Conservation (phyloP, 2,797 vertebrate genomes). For the Meriones psammophilus region DNA sequence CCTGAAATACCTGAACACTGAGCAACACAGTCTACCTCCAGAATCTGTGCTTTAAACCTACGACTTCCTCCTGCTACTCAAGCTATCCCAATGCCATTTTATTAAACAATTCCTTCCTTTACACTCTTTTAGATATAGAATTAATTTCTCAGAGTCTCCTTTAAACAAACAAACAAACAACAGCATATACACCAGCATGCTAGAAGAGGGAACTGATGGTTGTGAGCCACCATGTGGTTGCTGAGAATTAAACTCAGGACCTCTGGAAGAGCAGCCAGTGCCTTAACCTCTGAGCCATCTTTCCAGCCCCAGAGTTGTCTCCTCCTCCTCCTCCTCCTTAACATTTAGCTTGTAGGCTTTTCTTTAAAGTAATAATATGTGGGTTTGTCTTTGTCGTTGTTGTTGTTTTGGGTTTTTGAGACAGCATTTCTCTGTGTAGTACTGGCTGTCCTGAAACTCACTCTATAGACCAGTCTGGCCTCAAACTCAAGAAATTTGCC, state of each 20-base stretch:
- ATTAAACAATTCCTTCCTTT: slow-evolving; percentile 27
- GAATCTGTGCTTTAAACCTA: background rate
- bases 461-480: background rate
- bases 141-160: slow-evolving; percentile 30
- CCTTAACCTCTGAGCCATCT: too few species aligned
- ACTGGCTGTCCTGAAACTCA: background rate
- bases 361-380: slow-evolving; percentile 48
- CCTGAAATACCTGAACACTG: background rate
- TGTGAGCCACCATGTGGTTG: too few species aligned
- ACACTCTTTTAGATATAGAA: slow-evolving; percentile 34
- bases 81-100: slow-evolving; percentile 4
- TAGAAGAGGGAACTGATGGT: too few species aligned
- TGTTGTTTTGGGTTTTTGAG: background rate
- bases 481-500: background rate
- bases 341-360: slow-evolving; percentile 46
- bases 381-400: background rate
- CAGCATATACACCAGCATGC: too few species aligned
- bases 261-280: too few species aligned
- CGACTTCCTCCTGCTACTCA: background rate
- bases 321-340: background rate
- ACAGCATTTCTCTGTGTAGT: background rate
- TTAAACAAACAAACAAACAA: too few species aligned
- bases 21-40: background rate
- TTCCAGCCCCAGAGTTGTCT: too few species aligned
- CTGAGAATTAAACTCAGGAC: too few species aligned